Evolutionary conservation across 1,140 invertebrate species (phyloP), one percentile per base, ranked within the genome.

Genomic region (Hyles vespertilio): DNA sequence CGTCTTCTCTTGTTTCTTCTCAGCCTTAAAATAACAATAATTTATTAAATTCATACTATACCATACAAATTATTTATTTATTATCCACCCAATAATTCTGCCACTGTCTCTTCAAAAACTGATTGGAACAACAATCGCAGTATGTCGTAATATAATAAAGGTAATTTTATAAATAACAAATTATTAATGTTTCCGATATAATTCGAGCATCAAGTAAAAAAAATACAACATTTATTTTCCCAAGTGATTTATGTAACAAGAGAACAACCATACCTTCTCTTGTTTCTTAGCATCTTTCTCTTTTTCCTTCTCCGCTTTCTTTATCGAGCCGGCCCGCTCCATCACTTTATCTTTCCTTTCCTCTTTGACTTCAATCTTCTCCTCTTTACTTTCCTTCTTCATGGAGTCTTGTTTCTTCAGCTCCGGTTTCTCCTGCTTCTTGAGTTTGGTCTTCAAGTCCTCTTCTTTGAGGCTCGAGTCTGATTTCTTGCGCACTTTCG

Each of bases 391-490:
- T 11, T 84, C 79, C 8, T 77, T 85, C 63, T 79, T 79, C 6
- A 81, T 57, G 0, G 81, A 85, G 9, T 85, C 85, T 58, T 88
- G 85, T 50, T 84, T 85, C 58, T 87, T 88, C 34, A 88, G 51
- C 53, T 87, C 82, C 2, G 77, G 66, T 45, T 84, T 86, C 8
- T 83, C 76, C 51, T 69, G 65, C 52, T 80, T 80, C 53, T 80
- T 80, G 3, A 66, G 55, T 56, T 80, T 81, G 1, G 59, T 10
- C 63, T 80, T 80, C 1, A 61, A 36, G 36, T 83, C 81, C 55
- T 88, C 83, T 0, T 88, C 85, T 65, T 85, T 86, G 46, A 85
- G 65, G 46, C 81, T 83, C 2, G 81, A 77, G 57, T 88, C 85
- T 0, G 85, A 84, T 33, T 84, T 88, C 58, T 85, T 86, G 22